Conservation (phyloP, 2,888 invertebrate species). For the Barypeithes pellucidus region DNA sequence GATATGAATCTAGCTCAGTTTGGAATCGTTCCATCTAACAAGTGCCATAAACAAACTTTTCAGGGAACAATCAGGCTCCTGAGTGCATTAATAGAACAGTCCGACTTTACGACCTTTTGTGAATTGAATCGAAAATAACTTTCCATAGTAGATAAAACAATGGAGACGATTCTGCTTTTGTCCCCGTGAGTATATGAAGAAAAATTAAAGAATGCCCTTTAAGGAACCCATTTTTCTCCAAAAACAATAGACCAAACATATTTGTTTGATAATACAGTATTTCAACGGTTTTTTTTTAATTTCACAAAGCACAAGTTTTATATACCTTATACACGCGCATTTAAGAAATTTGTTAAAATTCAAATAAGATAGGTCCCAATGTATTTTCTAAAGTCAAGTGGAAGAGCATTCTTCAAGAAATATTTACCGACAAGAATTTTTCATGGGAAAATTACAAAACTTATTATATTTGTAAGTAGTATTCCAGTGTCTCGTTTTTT, state of each 20-base stretch:
- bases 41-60: slow-evolving; percentile 55
- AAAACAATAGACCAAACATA: no score
- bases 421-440: slow-evolving; percentile 41
- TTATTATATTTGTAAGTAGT: slow-evolving; percentile 50
- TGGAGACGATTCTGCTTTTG: slow-evolving; percentile 51
- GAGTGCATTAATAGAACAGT: slow-evolving; percentile 53
- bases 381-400: slow-evolving; percentile 33
- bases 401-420: slow-evolving; percentile 43
- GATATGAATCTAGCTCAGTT: slow-evolving; percentile 50
- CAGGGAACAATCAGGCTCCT: slow-evolving; percentile 52
- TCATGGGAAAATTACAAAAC: slow-evolving; percentile 50
- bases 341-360: background rate
- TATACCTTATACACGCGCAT: background rate
- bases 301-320: no score
- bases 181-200: slow-evolving; percentile 35
- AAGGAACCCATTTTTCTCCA: no score
- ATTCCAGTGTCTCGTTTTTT: slow-evolving; percentile 46
- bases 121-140: slow-evolving; percentile 53
- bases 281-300: no score
- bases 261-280: no score
- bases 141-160: slow-evolving; percentile 50
- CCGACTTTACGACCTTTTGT: slow-evolving; percentile 53
- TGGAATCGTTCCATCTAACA: slow-evolving; percentile 47
- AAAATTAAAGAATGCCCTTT: slow-evolving; percentile 50
- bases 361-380: slow-evolving; percentile 26